Evolutionary conservation across 2,797 vertebrate genomes (phyloP).

Genomic region (Enteromius unitaeniatus): DNA sequence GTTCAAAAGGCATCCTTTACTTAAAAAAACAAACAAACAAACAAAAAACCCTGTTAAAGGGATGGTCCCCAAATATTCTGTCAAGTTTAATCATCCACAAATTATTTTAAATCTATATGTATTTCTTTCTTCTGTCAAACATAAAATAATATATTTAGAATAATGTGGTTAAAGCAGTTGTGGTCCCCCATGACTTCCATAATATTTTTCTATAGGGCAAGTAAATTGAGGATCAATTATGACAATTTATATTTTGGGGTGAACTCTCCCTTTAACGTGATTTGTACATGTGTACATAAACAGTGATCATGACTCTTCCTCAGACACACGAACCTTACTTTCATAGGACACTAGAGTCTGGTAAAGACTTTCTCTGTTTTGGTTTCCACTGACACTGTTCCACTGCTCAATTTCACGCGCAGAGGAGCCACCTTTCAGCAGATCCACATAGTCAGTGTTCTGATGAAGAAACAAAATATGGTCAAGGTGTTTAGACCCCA

Average conservation of each 20-base stretch:
- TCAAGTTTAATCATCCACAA: background rate
- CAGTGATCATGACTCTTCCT: constrained; percentile 41
- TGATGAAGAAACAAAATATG: constrained; percentile 76
- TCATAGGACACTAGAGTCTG: constrained; percentile 68
- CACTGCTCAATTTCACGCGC: constrained; percentile 53
- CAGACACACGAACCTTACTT: constrained; percentile 55
- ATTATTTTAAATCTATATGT: background rate
- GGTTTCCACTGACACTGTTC: constrained; percentile 54
- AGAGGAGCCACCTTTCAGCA: constrained; percentile 57
- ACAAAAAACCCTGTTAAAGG: background rate
- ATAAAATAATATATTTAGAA: background rate
- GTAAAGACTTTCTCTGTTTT: constrained; percentile 66
- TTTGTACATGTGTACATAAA: background rate
- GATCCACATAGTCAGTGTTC: constrained; percentile 71
- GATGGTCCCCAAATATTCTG: background rate
- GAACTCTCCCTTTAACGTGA: background rate
- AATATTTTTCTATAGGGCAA: background rate
- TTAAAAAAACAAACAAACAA: background rate
- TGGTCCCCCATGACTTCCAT: background rate
- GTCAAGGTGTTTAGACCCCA: constrained; percentile 69
- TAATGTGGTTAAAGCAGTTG: background rate
- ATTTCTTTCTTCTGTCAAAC: background rate
- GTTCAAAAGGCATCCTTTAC: background rate
- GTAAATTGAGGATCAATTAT: background rate
- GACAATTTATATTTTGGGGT: background rate